These are phyloP conservation scores for Ormia ochracea DNA, from an alignment of 2,888 invertebrate species.

Conservation along the genomic window DNA sequence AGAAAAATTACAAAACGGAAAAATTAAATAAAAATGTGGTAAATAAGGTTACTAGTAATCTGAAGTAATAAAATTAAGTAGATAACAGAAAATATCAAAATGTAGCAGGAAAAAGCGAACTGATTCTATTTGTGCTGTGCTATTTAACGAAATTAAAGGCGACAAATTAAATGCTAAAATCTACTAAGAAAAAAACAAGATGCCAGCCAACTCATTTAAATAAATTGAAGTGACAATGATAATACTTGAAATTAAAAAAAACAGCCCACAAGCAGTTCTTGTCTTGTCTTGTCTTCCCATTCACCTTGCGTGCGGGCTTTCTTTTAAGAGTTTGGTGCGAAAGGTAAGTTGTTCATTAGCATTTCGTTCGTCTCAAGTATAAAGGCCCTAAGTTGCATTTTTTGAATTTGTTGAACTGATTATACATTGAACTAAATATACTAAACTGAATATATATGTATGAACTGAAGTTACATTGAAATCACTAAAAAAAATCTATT, in stretches of 20 bases:
- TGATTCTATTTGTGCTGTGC: constrained; percentile 13
- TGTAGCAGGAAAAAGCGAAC: constrained; percentile 2
- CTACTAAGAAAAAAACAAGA: not conserved
- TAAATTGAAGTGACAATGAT: constrained; percentile 50
- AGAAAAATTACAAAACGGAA: constrained; percentile 53
- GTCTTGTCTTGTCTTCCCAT: not conserved
- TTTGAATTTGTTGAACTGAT: too few species aligned
- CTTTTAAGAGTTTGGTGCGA: not conserved
- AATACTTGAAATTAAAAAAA: not conserved
- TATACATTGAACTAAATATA: too few species aligned
- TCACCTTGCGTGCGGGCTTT: not conserved
- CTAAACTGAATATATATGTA: too few species aligned
- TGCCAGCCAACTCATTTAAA: constrained; percentile 52
- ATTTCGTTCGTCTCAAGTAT: too few species aligned
- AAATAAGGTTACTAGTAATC: constrained; percentile 15
- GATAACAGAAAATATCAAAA: constrained; percentile 39
- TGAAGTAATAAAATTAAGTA: constrained; percentile 28
- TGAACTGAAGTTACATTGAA: too few species aligned
- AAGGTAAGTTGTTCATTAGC: constrained; percentile 47
- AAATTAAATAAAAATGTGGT: not conserved
- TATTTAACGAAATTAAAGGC: constrained; percentile 32
- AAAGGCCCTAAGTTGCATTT: too few species aligned
- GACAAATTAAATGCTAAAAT: not conserved
- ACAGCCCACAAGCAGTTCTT: too few species aligned
- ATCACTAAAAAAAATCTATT: too few species aligned